A percentile compares a stretch with the other conserved stretches of the same genome.
These are phyloP conservation scores for Mayetiola destructor DNA, from an alignment of 2,888 invertebrate genomes.

Conservation along the genomic window DNA sequence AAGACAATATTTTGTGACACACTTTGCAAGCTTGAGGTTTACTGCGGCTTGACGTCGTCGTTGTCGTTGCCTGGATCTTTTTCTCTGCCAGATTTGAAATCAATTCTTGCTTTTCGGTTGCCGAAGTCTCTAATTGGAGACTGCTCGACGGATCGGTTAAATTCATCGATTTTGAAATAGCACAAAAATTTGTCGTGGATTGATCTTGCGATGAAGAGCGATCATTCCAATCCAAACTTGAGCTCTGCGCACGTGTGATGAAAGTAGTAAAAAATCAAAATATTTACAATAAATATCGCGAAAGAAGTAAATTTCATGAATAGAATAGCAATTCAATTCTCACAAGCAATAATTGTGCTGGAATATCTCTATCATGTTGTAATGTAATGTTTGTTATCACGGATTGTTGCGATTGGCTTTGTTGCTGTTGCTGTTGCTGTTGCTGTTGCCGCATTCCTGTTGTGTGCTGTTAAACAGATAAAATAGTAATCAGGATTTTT, in stretches of 20 bases:
- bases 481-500: too few species aligned
- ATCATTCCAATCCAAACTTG: too few species aligned
- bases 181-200: not conserved
- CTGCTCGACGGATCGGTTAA: constrained; percentile 15
- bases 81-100: constrained; percentile 22
- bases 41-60: constrained; percentile 28
- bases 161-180: not conserved
- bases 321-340: constrained; percentile 3
- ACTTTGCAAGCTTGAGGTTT: constrained; percentile 65
- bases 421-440: constrained; percentile 39
- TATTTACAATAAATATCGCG: too few species aligned
- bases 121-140: constrained; percentile 21
- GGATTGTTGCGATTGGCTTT: constrained; percentile 38
- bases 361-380: constrained; percentile 33
- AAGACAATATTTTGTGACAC: constrained; percentile 62
- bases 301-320: not conserved
- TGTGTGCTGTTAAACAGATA: constrained; percentile 32
- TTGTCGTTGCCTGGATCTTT: constrained; percentile 20
- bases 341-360: constrained; percentile 22
- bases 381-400: constrained; percentile 23
- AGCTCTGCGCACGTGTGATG: too few species aligned
- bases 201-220: too few species aligned
- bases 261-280: too few species aligned
- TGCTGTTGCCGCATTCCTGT: constrained; percentile 31
- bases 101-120: constrained; percentile 23